Base-by-base conservation (phyloP, 2,113 vertebrate genomes). In the Nyctibius bracteatus region DNA sequence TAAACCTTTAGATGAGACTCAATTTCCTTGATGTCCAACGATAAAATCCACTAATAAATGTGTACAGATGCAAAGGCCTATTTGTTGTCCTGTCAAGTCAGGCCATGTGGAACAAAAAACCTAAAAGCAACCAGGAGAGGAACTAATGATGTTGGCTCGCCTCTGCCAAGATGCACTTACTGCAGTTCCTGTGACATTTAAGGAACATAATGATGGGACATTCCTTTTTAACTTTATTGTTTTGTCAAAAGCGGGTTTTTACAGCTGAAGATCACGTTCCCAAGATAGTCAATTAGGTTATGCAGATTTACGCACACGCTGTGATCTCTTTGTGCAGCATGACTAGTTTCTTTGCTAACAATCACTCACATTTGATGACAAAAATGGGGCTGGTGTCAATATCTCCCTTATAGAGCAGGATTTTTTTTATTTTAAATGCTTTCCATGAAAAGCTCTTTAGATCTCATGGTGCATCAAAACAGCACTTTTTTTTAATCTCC, bases 221-320 rank as follows among this genome's bases (percentile, higher is more conserved):
- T 97, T 98, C 94, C 95, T 97, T 96, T 96, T 93, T 84, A 95
- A 97, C 80, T 95, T 96, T 91, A 96, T 91, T 97, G 84, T 94
- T 97, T 95, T 59, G 58, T 97, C 93, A 72, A 88, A 95, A 85
- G 82, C 23, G 33, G 47, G 52, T 68, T 97, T 97, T 97, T 92
- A 97, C 85, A 96, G 97, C 95, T 68, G 90, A 95, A 95, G 96
- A 97, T 97, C 96, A 96, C 72, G 37, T 96, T 89, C 83, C 88
- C 88, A 79, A 97, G 72, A 90, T 39, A 87, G 92, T 90, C 84
- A 93, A 61, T 90, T 96, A 92, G 63, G 43, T 86, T 96, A 93
- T 95, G 94, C 91, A 97, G 95, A 97, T 96, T 96, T 94, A 91
- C 39, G 10, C 80, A 92, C 75, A 94, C 4, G 17, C 90, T 95